Percentiles rank a stretch among this genome's conserved stretches.
These are phyloP conservation scores for Torymus texanus DNA, from an alignment of 2,888 invertebrate species.

Conservation along the genomic window DNA sequence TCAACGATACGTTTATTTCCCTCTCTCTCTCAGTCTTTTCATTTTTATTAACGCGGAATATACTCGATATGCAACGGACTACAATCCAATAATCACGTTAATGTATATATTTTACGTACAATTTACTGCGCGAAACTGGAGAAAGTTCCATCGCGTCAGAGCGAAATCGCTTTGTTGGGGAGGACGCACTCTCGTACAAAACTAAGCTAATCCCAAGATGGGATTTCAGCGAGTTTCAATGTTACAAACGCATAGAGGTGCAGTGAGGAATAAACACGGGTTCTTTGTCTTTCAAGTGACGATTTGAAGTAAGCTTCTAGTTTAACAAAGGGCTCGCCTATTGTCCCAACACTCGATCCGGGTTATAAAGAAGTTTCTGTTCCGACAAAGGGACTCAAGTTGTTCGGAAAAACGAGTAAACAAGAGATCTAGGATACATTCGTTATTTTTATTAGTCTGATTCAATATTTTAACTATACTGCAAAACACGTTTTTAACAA, in stretches of 20 bases:
- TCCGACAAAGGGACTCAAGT: background rate
- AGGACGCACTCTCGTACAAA: background rate
- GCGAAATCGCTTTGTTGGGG: constrained; percentile 1
- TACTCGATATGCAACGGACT: no score
- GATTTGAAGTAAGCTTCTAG: constrained; percentile 21
- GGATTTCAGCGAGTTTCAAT: constrained; percentile 22
- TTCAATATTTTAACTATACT: no score
- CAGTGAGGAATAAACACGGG: constrained; percentile 3
- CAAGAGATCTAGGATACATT: no score
- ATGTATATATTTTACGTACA: no score
- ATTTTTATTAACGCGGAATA: constrained; percentile 10
- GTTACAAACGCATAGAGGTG: background rate
- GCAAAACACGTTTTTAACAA: no score
- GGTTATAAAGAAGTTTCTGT: constrained; percentile 7
- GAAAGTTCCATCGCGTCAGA: background rate
- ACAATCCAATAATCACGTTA: no score
- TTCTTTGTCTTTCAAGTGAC: constrained; percentile 35
- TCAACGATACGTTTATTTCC: background rate
- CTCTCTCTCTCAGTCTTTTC: background rate
- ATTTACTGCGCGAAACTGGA: background rate
- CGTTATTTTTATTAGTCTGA: no score
- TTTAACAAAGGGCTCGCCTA: constrained; percentile 25
- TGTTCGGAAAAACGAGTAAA: background rate
- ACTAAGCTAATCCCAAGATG: constrained; percentile 19
- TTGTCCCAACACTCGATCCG: constrained; percentile 7